Evolutionary conservation across 2,888 invertebrate genomes (phyloP).

Genomic region (Halocaridina rubra): DNA sequence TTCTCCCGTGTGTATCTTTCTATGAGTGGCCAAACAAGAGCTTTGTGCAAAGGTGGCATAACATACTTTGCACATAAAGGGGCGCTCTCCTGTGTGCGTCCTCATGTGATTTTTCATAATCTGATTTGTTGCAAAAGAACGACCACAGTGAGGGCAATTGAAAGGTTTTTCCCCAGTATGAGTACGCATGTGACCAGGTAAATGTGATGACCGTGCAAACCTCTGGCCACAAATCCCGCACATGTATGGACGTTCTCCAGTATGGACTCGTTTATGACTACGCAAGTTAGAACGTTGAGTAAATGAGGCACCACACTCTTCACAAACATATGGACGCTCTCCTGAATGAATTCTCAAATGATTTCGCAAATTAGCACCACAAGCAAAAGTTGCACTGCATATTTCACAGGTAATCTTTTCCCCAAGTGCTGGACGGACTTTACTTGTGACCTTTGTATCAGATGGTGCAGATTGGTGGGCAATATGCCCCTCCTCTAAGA

Average conservation of each 20-base stretch:
- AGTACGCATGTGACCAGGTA: conserved; percentile 63
- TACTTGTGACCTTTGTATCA: background rate
- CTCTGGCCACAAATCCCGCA: conserved; percentile 63
- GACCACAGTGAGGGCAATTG: conserved; percentile 22
- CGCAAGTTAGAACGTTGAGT: conserved; percentile 61
- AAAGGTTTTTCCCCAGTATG: conserved; percentile 52
- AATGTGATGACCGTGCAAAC: conserved; percentile 61
- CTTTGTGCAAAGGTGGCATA: conserved; percentile 46
- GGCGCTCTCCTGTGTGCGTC: conserved; percentile 48
- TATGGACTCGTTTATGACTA: conserved; percentile 62
- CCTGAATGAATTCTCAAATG: conserved; percentile 59
- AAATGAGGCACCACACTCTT: conserved; percentile 59
- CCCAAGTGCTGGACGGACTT: background rate
- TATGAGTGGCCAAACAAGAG: conserved; percentile 47
- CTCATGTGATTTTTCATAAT: conserved; percentile 56
- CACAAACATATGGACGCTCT: conserved; percentile 56
- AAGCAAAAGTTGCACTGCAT: conserved; percentile 46
- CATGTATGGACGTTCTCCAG: conserved; percentile 63
- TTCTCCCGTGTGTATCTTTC: conserved; percentile 48
- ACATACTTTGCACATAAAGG: conserved; percentile 48
- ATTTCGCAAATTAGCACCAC: conserved; percentile 41
- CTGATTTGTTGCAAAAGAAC: conserved; percentile 51
- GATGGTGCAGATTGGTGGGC: background rate
- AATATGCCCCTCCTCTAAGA: background rate
- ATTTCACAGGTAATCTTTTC: conserved; percentile 34